Evolutionary conservation across 2,888 invertebrate species (phyloP), one percentile per base, ranked within the genome.

Genomic region (Eupithecia centaureata): DNA sequence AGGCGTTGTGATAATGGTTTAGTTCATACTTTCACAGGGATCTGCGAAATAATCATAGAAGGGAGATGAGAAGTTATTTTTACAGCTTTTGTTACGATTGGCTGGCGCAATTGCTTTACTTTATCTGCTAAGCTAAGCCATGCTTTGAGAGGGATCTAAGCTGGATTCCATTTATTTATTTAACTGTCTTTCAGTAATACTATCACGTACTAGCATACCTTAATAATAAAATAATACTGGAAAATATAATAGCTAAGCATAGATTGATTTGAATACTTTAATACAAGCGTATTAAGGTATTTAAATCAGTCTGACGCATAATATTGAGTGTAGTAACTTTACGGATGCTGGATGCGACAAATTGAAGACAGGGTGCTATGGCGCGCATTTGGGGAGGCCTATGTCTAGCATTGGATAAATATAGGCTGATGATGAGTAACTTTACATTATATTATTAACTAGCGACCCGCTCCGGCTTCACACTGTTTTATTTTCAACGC

Each of bases 1-100:
- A 56, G 62, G 74, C 63, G 47, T 62, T 59, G 68, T 71, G 69
- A 72, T 72, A 52, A 66, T 70, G 69, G 70, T 70, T 70, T 66
- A 68, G 68, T 67, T 57, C 57, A 69, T 70, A 38, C 28, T 57
- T 63, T 56, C 18, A 18, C 33, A 61, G 51, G 52, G 18, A 57
- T 30, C 56, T 54, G 35, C 47, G 27, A 68, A 47, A 54, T 60
- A 47, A 62, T 62, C 28, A 52, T 38, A 67, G 42, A 33, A 18
- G 5, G 56, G 22, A 15, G 28, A n/a, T 28, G n/a, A 28, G 28
- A 28, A 30, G 33, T 32, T 32, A 32, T 61, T 61, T 51, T 27
- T 30, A 30, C 10, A 51, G 22, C 13, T 61, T 33, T 51, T 52
- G 8, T 51, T 27, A 27, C n/a, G 38, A 28, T 59, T 59, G 38